Evolutionary conservation across 2,797 vertebrate species (phyloP).

Genomic region (Thamnophis elegans): DNA sequence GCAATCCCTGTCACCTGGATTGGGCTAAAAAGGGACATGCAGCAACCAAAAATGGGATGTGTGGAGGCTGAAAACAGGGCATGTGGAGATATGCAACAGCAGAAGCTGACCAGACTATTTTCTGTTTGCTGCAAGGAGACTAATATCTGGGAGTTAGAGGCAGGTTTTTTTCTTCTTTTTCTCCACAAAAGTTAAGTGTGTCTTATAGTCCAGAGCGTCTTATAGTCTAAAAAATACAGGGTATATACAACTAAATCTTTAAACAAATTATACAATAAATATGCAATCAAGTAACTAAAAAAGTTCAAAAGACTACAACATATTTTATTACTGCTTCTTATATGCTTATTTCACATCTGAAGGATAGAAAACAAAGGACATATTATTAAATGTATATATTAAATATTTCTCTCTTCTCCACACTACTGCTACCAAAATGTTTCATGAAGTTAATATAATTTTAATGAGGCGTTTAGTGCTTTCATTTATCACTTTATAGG

Average conservation of each 20-base stretch:
- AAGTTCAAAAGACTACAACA: constrained; percentile 54
- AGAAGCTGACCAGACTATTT: no score
- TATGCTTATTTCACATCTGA: constrained; percentile 39
- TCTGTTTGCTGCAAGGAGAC: no score
- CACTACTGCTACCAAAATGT: constrained; percentile 3
- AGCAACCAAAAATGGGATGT: no score
- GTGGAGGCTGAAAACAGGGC: no score
- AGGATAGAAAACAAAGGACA: constrained; percentile 26
- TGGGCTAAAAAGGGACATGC: no score
- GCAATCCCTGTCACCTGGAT: no score
- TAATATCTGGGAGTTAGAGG: no score
- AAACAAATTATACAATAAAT: constrained; percentile 59
- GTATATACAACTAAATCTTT: constrained; percentile 31
- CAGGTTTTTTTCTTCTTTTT: no score
- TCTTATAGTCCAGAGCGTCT: no score
- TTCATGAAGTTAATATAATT: constrained; percentile 56
- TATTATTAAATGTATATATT: constrained; percentile 48
- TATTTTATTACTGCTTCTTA: constrained; percentile 41
- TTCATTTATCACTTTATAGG: constrained; percentile 39
- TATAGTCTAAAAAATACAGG: no score
- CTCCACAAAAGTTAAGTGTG: no score
- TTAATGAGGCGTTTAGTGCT: constrained; percentile 39
- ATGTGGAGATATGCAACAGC: no score
- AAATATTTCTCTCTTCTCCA: background rate
- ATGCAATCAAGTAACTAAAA: constrained; percentile 56